Base-by-base conservation (phyloP, 2,113 vertebrate genomes). In the Hippocampus abdominalis region DNA sequence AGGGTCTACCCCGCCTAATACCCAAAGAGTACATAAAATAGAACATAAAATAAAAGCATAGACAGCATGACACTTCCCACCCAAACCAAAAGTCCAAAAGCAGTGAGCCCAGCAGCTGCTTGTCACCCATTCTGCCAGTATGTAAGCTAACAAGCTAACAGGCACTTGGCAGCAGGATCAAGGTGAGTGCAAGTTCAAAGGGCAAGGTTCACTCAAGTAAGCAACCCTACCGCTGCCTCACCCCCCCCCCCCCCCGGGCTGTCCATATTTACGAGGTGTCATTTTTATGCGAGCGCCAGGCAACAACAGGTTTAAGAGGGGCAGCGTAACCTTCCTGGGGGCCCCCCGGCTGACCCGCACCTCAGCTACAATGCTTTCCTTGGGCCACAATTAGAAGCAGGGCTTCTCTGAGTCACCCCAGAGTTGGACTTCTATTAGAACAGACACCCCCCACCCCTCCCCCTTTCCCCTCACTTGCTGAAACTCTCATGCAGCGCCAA, bases 241-340 rank as follows among this genome's bases (percentile, higher is more conserved):
- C 77, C 78, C 79, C 77, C 86, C 83, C 86, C 83, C 80, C 66
- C 32, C 32, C 80, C 66, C 75, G 73, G 27, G 86, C 81, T 75
- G 81, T 80, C 80, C 80, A 82, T 90, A 90, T 91, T 93, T 91
- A 93, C 74, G 89, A 92, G 89, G 90, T 92, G 91, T 92, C 81
- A 91, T 90, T 91, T 92, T 93, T 91, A 93, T 90, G 87, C 74
- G 85, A 88, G 81, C 69, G 80, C 82, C 84, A 85, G 89, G 89
- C 90, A 90, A 90, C 85, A 91, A 90, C 92, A 90, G 90, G 86
- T 91, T 93, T 87, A 91, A 83, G 89, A 91, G 90, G 81, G 85
- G 77, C 81, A 84, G 77, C 61, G 82, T 88, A 87, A 91, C 88
- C 89, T 91, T 90, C 77, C 81, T 75, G 80, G 78, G 87, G 86